A percentile compares a stretch with the other conserved stretches of the same genome.
These are phyloP conservation scores for Orthonevra nobilis DNA, from an alignment of 2,888 invertebrate genomes.

Conservation along the genomic window DNA sequence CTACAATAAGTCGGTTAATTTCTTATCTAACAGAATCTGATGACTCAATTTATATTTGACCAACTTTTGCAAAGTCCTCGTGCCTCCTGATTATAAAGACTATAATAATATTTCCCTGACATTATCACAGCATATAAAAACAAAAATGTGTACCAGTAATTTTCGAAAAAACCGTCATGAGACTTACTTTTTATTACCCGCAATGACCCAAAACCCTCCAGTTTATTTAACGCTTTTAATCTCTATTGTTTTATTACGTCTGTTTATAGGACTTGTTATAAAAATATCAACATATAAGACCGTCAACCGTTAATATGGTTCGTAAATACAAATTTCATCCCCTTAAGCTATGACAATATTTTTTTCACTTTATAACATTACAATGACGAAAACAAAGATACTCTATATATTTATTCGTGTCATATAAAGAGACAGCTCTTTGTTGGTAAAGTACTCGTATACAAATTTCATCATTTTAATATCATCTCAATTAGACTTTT, in stretches of 20 bases:
- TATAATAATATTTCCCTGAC: background rate
- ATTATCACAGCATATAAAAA: background rate
- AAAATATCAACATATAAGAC: background rate
- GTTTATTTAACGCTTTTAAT: conserved; percentile 1
- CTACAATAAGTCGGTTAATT: no score
- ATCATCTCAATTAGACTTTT: conserved; percentile 50
- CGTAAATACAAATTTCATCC: background rate
- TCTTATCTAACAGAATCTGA: no score
- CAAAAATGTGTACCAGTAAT: background rate
- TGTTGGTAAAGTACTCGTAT: background rate
- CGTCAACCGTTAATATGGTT: background rate
- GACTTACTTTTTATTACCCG: background rate
- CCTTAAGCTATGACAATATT: no score
- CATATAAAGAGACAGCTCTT: no score
- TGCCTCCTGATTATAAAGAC: no score
- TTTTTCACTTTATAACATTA: no score
- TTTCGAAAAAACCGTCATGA: background rate
- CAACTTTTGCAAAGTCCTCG: no score
- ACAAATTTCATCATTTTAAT: conserved; percentile 32
- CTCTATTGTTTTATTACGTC: background rate
- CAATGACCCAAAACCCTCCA: background rate
- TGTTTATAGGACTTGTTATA: conserved; percentile 1
- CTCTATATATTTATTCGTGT: no score
- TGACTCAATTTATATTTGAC: no score
- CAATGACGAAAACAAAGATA: no score